Evolutionary conservation across 1,140 invertebrate species (phyloP).

Genomic region (Nasonia vitripennis): DNA sequence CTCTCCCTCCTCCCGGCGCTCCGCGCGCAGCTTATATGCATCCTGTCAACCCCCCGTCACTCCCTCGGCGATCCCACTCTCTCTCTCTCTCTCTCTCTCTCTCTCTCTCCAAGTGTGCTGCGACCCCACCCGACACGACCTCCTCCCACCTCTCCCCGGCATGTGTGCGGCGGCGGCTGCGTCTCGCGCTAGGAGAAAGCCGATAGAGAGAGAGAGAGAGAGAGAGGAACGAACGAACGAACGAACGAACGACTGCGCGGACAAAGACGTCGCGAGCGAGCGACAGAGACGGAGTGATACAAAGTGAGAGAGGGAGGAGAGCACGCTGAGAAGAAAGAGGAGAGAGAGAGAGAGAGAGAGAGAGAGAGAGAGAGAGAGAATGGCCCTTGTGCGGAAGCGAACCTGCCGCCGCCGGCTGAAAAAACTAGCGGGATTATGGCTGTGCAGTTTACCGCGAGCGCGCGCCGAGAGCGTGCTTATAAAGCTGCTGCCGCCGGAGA

Average conservation of each 20-base stretch:
- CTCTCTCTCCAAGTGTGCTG: neutral
- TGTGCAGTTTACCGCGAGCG: neutral
- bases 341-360: neutral
- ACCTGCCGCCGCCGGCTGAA: no score
- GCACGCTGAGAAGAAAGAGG: neutral
- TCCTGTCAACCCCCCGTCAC: conserved; percentile 48
- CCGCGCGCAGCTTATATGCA: conserved; percentile 33
- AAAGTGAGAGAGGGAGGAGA: neutral
- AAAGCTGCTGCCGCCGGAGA: neutral
- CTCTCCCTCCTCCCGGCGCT: neutral
- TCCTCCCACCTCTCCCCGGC: neutral
- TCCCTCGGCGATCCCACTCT: neutral
- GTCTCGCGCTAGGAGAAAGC: neutral
- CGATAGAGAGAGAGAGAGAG: conserved; percentile 29
- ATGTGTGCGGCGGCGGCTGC: neutral
- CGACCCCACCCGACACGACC: neutral
- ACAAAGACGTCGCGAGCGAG: neutral
- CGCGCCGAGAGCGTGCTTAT: neutral
- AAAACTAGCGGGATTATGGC: no score
- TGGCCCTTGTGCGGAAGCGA: neutral
- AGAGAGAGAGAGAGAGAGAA: neutral
- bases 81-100: no score
- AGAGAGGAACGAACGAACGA: neutral
- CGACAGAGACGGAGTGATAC: neutral
- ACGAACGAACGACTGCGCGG: neutral